Evolutionary conservation across 2,113 vertebrate species (phyloP), one percentile per base, ranked within the genome.

Genomic region (Phalacrocorax brasilianus): DNA sequence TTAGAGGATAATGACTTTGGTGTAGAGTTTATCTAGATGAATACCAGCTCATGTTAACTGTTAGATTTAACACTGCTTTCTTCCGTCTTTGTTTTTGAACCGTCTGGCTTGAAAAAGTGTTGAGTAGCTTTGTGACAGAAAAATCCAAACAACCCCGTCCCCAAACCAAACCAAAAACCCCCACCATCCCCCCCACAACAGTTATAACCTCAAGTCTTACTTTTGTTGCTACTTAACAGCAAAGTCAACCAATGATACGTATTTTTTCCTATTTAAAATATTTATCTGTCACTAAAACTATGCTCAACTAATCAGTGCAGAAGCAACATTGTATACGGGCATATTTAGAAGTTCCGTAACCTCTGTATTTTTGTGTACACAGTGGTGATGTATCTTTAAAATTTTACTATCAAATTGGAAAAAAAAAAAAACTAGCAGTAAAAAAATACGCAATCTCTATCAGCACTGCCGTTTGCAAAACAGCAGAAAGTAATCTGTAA

Each of bases 241-340:
- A 91, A 97, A 91, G 82, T 83, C 93, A 93, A 96, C 17, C 83
- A 27, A 26, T 13, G 28, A 80, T 74, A 89, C 6, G 49, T 80
- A 72, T 40, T 49, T 56, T 86, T 50, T 47, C 75, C 55, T 80
- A 77, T 73, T 89, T 62, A 83, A 82, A 91, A 35, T 32, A 50
- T 68, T 56, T 49, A 76, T 68, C 49, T 88, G 82, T 62, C 40
- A 82, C 84, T 93, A 90, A 73, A 84, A 33, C 68, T 93, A 81
- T 45, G 26, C 13, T 92, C 56, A 86, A 33, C 82, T 89, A 75
- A 91, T 67, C 68, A 66, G 77, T 88, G 74, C 66, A 96, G 77
- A 97, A 91, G 55, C 73, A 94, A 82, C 38, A 47, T 58, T 85
- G 62, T 73, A 91, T 93, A 75, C 83, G 70, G 88, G 86, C 89